Conservation (phyloP, 2,888 invertebrate genomes). For the Gastrophysa polygoni region DNA sequence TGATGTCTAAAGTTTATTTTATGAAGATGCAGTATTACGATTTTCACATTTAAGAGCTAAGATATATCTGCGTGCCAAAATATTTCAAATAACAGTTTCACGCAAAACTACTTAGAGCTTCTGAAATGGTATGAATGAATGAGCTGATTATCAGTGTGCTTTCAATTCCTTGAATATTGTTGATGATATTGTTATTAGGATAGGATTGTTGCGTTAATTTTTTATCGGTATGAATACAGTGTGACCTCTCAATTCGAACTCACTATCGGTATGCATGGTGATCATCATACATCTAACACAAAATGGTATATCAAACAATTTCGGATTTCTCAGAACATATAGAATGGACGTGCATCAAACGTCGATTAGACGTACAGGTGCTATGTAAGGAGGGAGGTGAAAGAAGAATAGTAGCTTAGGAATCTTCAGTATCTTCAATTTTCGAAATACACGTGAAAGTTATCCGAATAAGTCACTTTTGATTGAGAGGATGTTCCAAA, state of each 20-base stretch:
- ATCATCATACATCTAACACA: neutral
- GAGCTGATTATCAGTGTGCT: neutral
- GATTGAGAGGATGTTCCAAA: no score
- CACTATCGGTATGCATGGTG: neutral
- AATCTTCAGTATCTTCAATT: no score
- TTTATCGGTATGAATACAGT: neutral
- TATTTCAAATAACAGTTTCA: slow-evolving; percentile 12
- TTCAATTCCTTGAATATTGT: neutral
- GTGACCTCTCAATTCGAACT: neutral
- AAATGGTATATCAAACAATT: no score
- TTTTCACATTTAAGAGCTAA: slow-evolving; percentile 31
- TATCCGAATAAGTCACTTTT: no score
- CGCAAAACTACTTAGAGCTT: slow-evolving; percentile 26
- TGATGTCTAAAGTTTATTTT: slow-evolving; percentile 47
- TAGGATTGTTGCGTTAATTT: neutral
- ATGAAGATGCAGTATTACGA: slow-evolving; percentile 51
- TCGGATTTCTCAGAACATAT: no score
- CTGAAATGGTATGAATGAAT: neutral
- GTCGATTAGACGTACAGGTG: no score
- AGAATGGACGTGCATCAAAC: no score
- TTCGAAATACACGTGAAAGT: no score
- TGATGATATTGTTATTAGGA: neutral
- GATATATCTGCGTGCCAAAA: slow-evolving; percentile 35
- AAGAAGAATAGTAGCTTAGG: no score
- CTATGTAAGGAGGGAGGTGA: no score